These are phyloP conservation scores for Andrena trimmerana DNA, from an alignment of 2,888 invertebrate species.

Conservation along the genomic window DNA sequence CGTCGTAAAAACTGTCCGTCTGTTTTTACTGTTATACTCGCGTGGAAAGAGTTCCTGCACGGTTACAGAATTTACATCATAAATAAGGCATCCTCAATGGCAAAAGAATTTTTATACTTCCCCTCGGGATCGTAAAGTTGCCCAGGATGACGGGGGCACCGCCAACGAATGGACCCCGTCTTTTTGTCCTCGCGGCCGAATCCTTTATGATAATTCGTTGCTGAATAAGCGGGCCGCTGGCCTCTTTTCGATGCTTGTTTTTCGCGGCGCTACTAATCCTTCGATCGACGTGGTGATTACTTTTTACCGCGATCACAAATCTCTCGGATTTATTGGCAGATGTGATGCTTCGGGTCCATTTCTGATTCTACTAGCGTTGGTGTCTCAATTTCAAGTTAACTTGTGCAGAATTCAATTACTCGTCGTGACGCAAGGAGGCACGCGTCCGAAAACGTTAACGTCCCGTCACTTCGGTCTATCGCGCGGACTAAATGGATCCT, in stretches of 20 bases:
- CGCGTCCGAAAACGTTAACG: constrained; percentile 33
- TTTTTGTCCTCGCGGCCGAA: constrained; percentile 16
- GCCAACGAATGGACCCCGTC: not conserved
- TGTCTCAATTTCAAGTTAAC: constrained; percentile 32
- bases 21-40: constrained; percentile 42
- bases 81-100: constrained; percentile 46
- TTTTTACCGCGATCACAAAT: too few relatives aligned
- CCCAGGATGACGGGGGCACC: constrained; percentile 6
- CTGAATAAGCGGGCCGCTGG: constrained; percentile 11
- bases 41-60: constrained; percentile 13
- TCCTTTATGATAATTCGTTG: constrained; percentile 36
- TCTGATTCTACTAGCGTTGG: not conserved
- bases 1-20: constrained; percentile 41
- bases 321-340: not conserved
- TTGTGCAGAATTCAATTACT: not conserved
- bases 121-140: constrained; percentile 37
- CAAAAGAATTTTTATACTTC: constrained; percentile 41
- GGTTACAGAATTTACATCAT: constrained; percentile 41
- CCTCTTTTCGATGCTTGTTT: not conserved
- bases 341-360: not conserved
- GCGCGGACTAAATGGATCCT: constrained; percentile 19
- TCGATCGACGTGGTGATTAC: not conserved
- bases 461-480: constrained; percentile 18
- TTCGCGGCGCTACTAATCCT: not conserved
- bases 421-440: constrained; percentile 25